Conservation (phyloP, 2,113 vertebrate species). For the Tapirus terrestris region DNA sequence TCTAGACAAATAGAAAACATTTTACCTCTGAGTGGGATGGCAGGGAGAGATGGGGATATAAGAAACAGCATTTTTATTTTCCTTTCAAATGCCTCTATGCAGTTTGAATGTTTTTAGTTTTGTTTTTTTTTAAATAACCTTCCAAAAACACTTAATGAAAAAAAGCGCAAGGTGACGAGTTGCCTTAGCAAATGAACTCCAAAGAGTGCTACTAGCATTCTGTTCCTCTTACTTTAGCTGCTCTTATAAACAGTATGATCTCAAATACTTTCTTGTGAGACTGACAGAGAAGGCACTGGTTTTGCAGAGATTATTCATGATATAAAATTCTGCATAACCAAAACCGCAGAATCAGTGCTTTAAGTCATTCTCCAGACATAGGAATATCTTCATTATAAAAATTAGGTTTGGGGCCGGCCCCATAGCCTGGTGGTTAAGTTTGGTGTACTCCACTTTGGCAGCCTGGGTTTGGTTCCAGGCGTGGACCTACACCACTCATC, state of each 20-base stretch:
- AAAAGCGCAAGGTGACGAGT: neutral
- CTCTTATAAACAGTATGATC: neutral
- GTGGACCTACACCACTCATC: too few relatives aligned
- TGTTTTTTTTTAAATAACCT: neutral
- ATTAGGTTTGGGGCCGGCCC: neutral
- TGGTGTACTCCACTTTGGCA: too few relatives aligned
- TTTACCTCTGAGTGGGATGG: neutral
- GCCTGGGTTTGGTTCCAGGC: too few relatives aligned
- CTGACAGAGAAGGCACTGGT: neutral
- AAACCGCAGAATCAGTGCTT: neutral
- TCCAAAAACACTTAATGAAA: neutral
- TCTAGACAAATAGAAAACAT: constrained; percentile 4
- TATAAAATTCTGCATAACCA: neutral
- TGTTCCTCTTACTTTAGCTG: neutral
- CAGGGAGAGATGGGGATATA: neutral
- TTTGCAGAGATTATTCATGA: neutral
- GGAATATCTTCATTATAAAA: neutral
- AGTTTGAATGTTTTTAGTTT: neutral
- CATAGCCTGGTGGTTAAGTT: too few relatives aligned
- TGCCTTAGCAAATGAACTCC: neutral
- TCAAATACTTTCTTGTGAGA: neutral
- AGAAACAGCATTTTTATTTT: neutral
- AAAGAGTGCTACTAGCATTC: neutral
- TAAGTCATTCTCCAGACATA: neutral
- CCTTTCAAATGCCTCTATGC: neutral